Evolutionary conservation across 2,888 invertebrate genomes (phyloP).

Genomic region (Caenorhabditis wallacei): DNA sequence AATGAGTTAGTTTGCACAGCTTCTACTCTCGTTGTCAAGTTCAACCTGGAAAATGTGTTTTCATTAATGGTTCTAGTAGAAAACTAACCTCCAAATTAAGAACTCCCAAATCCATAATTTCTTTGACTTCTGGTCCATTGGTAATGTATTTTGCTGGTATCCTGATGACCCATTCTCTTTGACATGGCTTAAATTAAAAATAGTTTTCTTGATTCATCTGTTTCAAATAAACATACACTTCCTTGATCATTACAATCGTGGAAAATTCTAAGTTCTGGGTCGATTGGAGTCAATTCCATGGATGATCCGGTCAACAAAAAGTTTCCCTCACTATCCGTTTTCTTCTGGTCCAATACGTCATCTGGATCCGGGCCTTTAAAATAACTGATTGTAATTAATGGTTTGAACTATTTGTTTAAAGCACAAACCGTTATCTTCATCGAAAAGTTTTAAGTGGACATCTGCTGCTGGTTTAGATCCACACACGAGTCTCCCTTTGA

Average conservation of each 20-base stretch:
- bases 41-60: conserved; percentile 70
- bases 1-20: conserved; percentile 70
- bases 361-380: conserved; percentile 75
- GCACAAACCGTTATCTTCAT: conserved; percentile 78
- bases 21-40: conserved; percentile 77
- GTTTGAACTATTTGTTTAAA: too few relatives aligned
- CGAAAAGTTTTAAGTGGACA: conserved; percentile 79
- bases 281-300: conserved; percentile 81
- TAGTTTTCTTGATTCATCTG: not conserved
- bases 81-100: conserved; percentile 78
- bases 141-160: conserved; percentile 82
- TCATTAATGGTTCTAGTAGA: not conserved
- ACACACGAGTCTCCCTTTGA: conserved; percentile 78
- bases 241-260: conserved; percentile 80
- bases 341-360: conserved; percentile 71
- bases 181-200: conserved; percentile 75
- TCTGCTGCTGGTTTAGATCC: conserved; percentile 75
- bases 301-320: conserved; percentile 79
- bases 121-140: conserved; percentile 64
- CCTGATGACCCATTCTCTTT: conserved; percentile 81
- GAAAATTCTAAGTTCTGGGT: conserved; percentile 81
- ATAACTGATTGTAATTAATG: not conserved
- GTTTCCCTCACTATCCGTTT: conserved; percentile 74
- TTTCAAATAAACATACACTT: conserved; percentile 63
- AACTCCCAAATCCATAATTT: conserved; percentile 74